Base-by-base conservation (phyloP, 1,140 invertebrate genomes). In the Diploscapter pachys region DNA sequence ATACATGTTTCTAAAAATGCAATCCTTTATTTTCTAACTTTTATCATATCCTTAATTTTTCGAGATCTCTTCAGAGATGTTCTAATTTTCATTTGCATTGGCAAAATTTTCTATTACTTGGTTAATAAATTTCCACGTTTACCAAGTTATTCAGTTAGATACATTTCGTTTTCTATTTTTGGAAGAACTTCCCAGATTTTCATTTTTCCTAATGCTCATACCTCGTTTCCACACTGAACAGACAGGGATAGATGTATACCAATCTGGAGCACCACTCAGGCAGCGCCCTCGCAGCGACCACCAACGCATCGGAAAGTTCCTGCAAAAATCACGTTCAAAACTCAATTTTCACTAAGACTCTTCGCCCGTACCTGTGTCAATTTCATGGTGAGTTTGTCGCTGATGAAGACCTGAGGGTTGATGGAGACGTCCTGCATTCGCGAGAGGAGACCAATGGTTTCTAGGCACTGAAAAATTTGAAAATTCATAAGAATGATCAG, bases 221-320 rank as follows among this genome's bases (percentile, higher is more conserved):
- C 31, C 96, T 88, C 0, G 94, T 98, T 82, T 99, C 95, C 83
- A 98, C 94, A 4, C 96, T 94, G 83, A 99, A 94, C 64, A 99
- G 87, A 90, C 98, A 98, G 0, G 96, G 95, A 87, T 93, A 98
- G 78, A 92, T 93, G 82, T 94, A 93, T 73, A 94, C 95, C 1
- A 99, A 87, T 85, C 93, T 91, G 84, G 94, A 92, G 86, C 93
- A 96, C 96, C 96, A 99, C 59, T 90, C 89, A 0, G 96, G 96
- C 71, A 96, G 88, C 51, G 95, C 93, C 76, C 91, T 90, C 65
- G 95, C 93, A 0, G 94, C 92, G 5, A 99, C 87, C 0, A 96
- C 93, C 51, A 99, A 87, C 0, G 95, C 93, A 88, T 99, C 96
- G 87, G 94, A 92, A 61, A 95, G 91, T 88, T 97, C 94, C 86